Base-by-base conservation (phyloP, 2,797 vertebrate genomes). In the Amblyopsis hoosieri region DNA sequence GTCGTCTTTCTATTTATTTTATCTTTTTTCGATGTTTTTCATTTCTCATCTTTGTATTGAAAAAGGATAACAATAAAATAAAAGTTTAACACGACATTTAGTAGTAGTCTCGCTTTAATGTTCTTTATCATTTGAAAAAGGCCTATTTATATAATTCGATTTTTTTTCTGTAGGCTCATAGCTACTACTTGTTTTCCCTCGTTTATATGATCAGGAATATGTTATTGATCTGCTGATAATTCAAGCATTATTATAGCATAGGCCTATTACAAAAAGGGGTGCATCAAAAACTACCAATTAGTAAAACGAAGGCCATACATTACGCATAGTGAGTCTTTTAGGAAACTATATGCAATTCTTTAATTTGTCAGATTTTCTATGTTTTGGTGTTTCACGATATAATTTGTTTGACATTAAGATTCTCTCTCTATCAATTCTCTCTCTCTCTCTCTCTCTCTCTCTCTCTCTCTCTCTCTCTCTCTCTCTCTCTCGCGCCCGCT, bases 181-280 rank as follows among this genome's bases (percentile, higher is more conserved):
- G 23, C 23, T 4, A 23, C 19, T 23, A 29, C 23, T 57, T 31
- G 9, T 57, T 62, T 4, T 54, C 14, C 11, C 5, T 14, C 31
- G 60, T 14, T 60, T 57, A 29, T 29, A 29, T 29, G 23, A 29
- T 29, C 23, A 29, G 3, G 23, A 29, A 29, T 29, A 29, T 29
- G 23, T 29, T 29, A 29, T 29, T 29, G 3, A 29, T 49, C 29
- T 8, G 69, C 52, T 74, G 64, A 75, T 78, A 45, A 76, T 74
- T 2, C 1, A 15, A 8, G 47, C 56, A 73, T 75, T 71, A 78
- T 71, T 54, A 49, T 65, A 47, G 9, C 1, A 42, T 7, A 42
- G 23, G 23, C 23, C 23, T 29, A 29, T 29, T 29, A 29, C 23
- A 29, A 29, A 29, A 29, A 29, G 23, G 23, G 23, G 23, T 29